Percentiles rank a stretch among this genome's conserved stretches.
Conservation (phyloP, 2,888 invertebrate genomes). For the Nezara viridula region DNA sequence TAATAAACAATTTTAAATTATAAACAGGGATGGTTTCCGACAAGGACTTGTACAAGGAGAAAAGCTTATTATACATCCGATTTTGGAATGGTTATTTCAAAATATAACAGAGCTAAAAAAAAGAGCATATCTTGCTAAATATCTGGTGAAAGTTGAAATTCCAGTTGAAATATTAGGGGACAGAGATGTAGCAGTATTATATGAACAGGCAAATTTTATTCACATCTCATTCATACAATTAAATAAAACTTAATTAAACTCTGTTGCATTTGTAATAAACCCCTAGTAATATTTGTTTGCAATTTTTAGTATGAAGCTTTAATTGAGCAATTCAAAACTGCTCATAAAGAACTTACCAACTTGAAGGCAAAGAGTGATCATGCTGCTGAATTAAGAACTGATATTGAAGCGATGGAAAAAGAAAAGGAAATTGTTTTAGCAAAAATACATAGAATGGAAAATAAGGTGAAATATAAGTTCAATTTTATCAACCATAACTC, state of each 20-base stretch:
- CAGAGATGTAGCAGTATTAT: slow-evolving; percentile 79
- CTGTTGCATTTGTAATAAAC: slow-evolving; percentile 77
- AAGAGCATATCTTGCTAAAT: slow-evolving; percentile 87
- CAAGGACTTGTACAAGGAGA: slow-evolving; percentile 81
- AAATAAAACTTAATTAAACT: slow-evolving; percentile 78
- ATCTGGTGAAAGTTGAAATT: slow-evolving; percentile 77
- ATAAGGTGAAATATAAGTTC: slow-evolving; percentile 69
- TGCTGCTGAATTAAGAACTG: slow-evolving; percentile 84
- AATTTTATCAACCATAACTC: background rate
- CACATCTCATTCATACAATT: background rate
- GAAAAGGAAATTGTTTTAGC: slow-evolving; percentile 83
- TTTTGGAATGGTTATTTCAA: slow-evolving; percentile 84
- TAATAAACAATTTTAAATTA: background rate
- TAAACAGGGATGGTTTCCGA: slow-evolving; percentile 73
- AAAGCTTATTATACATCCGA: slow-evolving; percentile 81
- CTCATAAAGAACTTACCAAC: slow-evolving; percentile 80
- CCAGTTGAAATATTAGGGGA: slow-evolving; percentile 83
- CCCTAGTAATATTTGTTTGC: slow-evolving; percentile 68
- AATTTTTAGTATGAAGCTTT: slow-evolving; percentile 76
- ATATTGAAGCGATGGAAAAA: slow-evolving; percentile 88
- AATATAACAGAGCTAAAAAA: slow-evolving; percentile 83
- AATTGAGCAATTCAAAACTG: slow-evolving; percentile 85
- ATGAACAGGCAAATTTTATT: slow-evolving; percentile 72
- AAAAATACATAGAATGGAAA: slow-evolving; percentile 74
- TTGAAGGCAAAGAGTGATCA: slow-evolving; percentile 76